Evolutionary conservation across 2,797 vertebrate species (phyloP), one percentile per base, ranked within the genome.

Genomic region (Emys orbicularis): DNA sequence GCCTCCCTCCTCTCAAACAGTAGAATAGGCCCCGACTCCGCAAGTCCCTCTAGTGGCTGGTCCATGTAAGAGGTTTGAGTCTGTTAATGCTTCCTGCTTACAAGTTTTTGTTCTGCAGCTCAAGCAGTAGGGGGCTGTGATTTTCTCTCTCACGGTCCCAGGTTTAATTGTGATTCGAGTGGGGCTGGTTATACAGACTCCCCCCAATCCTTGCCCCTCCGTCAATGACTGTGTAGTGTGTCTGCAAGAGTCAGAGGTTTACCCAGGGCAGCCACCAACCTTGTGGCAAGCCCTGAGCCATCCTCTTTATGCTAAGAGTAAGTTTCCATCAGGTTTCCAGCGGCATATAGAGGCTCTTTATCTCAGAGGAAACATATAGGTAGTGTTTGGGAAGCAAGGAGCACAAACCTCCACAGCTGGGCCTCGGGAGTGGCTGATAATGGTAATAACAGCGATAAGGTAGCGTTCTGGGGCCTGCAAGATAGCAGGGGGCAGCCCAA

Each of bases 331-430:
- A 89, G 34, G 19, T 79, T 59, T 77, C 56, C 77, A 44, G 6
- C 53, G 61, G 59, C 68, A 56, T 25, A 68, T 83, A 68, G 68
- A 86, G 77, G n/a, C 34, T 72, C 41, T 93, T 96, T 96, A 96
- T 96, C 95, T 94, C 34, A 54, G 83, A 94, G 94, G 89, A 95
- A 96, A 93, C 95, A 95, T 90, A 79, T 72, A 87, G 89, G 68
- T 83, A 84, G 49, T 68, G 29, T 65, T 68, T 56, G 54, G 91
- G 84, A 81, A 87, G 89, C 68, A 34, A 54, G 86, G 65, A 83
- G 86, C 89, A 68, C 91, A 79, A 72, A 85, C 56, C 80, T 81
- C 79, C 72, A 72, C 83, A 53, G 52, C 65, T 89, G 56, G 54
- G 74, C 74, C 47, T 44, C 27, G n/a, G 56, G 68, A 93, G 54